A percentile compares a stretch with the other conserved stretches of the same genome.
These are phyloP conservation scores for Macaria liturata DNA, from an alignment of 2,888 invertebrate genomes.

Conservation along the genomic window DNA sequence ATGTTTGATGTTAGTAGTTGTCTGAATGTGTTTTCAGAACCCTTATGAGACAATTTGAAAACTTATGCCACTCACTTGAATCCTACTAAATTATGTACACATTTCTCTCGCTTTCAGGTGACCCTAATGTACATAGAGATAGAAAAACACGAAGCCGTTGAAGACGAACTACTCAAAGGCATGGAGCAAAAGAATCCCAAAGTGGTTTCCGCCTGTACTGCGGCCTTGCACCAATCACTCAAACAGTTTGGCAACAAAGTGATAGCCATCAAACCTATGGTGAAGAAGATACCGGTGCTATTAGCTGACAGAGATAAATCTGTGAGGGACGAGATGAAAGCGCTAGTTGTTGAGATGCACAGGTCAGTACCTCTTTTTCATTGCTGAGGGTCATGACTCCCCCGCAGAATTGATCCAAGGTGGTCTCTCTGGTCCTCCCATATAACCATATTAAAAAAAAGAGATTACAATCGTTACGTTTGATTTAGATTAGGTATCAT, in stretches of 20 bases:
- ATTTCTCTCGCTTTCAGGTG: slow-evolving; percentile 80
- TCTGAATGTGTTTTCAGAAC: too few species aligned
- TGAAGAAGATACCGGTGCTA: slow-evolving; percentile 93
- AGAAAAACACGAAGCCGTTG: slow-evolving; percentile 95
- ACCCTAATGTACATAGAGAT: slow-evolving; percentile 97
- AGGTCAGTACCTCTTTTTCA: slow-evolving; percentile 70
- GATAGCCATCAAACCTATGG: slow-evolving; percentile 92
- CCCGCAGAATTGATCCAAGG: too few species aligned
- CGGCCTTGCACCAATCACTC: slow-evolving; percentile 89
- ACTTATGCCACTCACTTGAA: too few species aligned
- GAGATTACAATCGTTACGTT: too few species aligned
- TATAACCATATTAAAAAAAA: too few species aligned
- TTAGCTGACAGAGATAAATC: slow-evolving; percentile 95
- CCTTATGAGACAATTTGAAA: too few species aligned
- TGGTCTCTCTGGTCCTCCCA: too few species aligned
- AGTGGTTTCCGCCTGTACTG: slow-evolving; percentile 93
- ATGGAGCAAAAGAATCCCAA: slow-evolving; percentile 98
- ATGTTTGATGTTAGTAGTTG: too few species aligned
- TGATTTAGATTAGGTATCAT: too few species aligned
- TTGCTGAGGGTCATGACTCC: too few species aligned
- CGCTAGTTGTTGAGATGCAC: slow-evolving; percentile 95
- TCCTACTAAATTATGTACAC: too few species aligned
- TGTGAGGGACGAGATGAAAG: slow-evolving; percentile 96
- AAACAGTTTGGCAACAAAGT: slow-evolving; percentile 97
- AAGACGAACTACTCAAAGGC: slow-evolving; percentile 96